Conservation (phyloP, 2,797 vertebrate genomes). For the Psittacula echo region DNA sequence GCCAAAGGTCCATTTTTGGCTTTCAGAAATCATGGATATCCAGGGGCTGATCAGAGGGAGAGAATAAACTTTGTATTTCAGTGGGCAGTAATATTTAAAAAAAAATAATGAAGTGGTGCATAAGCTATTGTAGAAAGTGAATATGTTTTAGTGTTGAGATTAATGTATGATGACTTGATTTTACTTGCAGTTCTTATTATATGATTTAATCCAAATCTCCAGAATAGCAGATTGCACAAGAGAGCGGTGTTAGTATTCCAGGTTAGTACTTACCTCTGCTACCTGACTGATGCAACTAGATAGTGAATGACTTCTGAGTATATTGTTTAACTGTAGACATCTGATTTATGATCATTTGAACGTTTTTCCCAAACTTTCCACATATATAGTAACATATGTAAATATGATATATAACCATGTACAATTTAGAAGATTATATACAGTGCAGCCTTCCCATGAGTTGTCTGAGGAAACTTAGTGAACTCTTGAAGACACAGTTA, state of each 20-base stretch:
- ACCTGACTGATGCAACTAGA: neutral
- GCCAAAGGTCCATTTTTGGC: neutral
- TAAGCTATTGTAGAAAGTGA: conserved; percentile 13
- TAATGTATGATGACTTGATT: neutral
- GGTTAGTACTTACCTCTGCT: neutral
- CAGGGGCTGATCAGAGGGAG: neutral
- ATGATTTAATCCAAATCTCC: neutral
- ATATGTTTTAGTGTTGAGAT: neutral
- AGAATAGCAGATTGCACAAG: neutral
- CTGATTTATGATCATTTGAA: conserved; percentile 15
- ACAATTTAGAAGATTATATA: conserved; percentile 19
- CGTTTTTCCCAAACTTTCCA: neutral
- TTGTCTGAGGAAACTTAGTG: conserved; percentile 11
- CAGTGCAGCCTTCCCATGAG: conserved; percentile 47
- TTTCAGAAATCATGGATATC: neutral
- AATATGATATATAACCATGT: conserved; percentile 50
- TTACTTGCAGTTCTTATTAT: neutral
- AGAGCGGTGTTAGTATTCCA: neutral
- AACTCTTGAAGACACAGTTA: conserved; percentile 15
- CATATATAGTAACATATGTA: conserved; percentile 61
- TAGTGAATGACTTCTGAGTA: neutral
- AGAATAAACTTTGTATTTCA: neutral
- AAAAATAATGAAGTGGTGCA: neutral
- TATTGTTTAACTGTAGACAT: conserved; percentile 3
- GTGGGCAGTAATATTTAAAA: neutral